These are phyloP conservation scores for Choristoneura fumiferana DNA, from an alignment of 1,140 invertebrate genomes.

Conservation along the genomic window DNA sequence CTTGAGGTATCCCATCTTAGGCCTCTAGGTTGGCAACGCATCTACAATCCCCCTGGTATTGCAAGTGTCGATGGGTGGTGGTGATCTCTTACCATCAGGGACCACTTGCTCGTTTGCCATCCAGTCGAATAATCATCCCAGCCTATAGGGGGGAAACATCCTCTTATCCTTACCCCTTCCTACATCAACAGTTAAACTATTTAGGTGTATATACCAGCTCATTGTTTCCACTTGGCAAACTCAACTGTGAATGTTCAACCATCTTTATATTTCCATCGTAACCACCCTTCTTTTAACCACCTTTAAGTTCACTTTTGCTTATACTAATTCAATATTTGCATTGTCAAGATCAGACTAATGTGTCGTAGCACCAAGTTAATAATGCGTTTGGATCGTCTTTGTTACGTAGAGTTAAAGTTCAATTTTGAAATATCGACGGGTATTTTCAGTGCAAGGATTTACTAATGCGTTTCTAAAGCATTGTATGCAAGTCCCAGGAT, in stretches of 20 bases:
- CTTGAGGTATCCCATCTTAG: too few species aligned
- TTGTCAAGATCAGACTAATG: background rate
- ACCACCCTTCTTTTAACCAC: background rate
- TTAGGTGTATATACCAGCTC: conserved; percentile 32
- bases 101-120: too few species aligned
- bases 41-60: too few species aligned
- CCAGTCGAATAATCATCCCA: too few species aligned
- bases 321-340: background rate
- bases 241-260: conserved; percentile 16
- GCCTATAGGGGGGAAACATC: too few species aligned
- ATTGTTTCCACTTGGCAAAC: conserved; percentile 46
- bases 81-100: too few species aligned
- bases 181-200: conserved; percentile 33
- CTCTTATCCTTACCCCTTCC: conserved; percentile 24
- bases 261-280: background rate
- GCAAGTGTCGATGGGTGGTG: too few species aligned
- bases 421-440: background rate
- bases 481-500: conserved; percentile 22
- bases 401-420: conserved; percentile 1
- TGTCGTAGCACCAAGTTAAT: conserved; percentile 1
- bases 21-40: too few species aligned
- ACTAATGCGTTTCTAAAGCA: conserved; percentile 22
- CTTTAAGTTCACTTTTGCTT: background rate
- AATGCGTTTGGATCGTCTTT: background rate
- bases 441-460: background rate